A percentile compares a stretch with the other conserved stretches of the same genome.
These are phyloP conservation scores for Mantis religiosa DNA, from an alignment of 2,888 invertebrate species.

Conservation along the genomic window DNA sequence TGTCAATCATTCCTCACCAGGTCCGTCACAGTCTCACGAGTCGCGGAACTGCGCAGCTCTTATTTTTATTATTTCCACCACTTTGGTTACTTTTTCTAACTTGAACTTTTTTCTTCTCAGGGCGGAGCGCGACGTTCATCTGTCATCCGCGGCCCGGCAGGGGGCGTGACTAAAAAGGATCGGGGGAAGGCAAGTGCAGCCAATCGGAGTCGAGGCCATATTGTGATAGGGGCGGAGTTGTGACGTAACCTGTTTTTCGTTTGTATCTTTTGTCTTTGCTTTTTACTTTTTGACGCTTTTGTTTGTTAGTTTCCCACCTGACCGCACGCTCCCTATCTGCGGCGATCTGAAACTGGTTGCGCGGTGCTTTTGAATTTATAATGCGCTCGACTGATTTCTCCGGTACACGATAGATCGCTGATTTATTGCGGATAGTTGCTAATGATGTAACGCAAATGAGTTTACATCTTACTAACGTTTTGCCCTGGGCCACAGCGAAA, in stretches of 20 bases:
- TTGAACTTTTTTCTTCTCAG: constrained; percentile 11
- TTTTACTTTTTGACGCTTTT: background rate
- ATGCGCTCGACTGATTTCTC: background rate
- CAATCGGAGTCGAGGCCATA: constrained; percentile 32
- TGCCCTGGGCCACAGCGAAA: background rate
- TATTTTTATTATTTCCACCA: background rate
- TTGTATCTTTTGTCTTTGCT: constrained; percentile 8
- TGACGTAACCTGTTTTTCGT: constrained; percentile 15
- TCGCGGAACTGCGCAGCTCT: background rate
- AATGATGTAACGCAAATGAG: background rate
- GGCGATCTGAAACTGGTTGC: constrained; percentile 5
- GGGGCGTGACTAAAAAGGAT: constrained; percentile 26
- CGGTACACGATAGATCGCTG: background rate
- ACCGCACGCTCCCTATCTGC: constrained; percentile 2
- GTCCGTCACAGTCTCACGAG: background rate
- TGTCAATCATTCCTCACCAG: constrained; percentile 11
- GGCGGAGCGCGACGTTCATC: constrained; percentile 30
- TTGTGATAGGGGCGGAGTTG: constrained; percentile 31
- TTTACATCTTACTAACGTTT: background rate
- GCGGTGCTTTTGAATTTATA: constrained; percentile 4
- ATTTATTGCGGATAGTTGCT: background rate
- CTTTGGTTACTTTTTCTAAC: background rate
- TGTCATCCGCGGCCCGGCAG: constrained; percentile 27
- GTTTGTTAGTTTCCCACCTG: constrained; percentile 15
- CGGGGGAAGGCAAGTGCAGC: constrained; percentile 11